Conservation (phyloP, 2,797 vertebrate genomes). For the Smutsia temminckii region DNA sequence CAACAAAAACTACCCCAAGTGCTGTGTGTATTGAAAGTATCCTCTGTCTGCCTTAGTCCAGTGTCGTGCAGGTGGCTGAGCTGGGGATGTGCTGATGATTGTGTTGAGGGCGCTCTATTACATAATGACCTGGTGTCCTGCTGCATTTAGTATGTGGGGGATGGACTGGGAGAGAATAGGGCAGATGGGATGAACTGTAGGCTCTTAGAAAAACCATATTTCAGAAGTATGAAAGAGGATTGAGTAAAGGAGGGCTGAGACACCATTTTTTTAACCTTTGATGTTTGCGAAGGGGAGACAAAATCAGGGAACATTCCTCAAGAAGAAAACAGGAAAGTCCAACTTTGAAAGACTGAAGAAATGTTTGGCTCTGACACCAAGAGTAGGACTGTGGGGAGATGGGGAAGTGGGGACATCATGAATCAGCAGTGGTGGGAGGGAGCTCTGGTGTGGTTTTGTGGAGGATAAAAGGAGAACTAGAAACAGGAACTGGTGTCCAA, state of each 20-base stretch:
- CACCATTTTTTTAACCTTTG: neutral
- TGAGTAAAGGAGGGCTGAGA: neutral
- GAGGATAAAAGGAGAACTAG: conserved; percentile 46
- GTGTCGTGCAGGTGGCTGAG: neutral
- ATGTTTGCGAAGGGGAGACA: neutral
- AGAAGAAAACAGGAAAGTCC: neutral
- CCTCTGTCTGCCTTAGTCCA: neutral
- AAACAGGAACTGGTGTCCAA: conserved; percentile 54
- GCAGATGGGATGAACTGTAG: neutral
- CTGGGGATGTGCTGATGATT: neutral
- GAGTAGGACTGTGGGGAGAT: neutral
- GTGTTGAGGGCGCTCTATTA: neutral
- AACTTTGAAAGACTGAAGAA: conserved; percentile 39
- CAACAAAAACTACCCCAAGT: neutral
- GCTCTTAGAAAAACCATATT: neutral
- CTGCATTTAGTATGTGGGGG: neutral
- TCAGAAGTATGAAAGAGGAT: neutral
- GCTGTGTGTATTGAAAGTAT: neutral
- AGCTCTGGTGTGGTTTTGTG: conserved; percentile 40
- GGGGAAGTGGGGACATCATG: neutral
- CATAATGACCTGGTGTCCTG: neutral
- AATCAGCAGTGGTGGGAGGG: conserved; percentile 45
- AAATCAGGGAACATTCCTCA: neutral
- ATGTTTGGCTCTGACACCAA: conserved; percentile 8
- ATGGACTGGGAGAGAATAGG: neutral